phyloP scores from a whole-genome alignment of 2,888 invertebrate species.

The Lithophane leautieri region DNA sequence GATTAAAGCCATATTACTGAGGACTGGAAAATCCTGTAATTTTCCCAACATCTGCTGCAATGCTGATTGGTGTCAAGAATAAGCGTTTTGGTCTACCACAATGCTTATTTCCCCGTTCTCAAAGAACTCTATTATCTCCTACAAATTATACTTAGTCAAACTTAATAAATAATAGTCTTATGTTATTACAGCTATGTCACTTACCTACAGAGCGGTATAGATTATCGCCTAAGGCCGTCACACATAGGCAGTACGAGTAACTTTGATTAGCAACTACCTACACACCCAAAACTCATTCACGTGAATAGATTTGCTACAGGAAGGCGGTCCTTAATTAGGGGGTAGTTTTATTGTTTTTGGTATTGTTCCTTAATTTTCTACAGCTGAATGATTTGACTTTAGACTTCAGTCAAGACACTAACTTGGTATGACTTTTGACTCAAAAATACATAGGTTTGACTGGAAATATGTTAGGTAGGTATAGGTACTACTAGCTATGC shows the following conservation, averaged over 20 bases:
- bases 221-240: constrained; percentile 22
- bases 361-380: not conserved
- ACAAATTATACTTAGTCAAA: constrained; percentile 7
- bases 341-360: not conserved
- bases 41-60: not conserved
- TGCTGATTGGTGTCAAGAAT: not conserved
- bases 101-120: not conserved
- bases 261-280: not conserved
- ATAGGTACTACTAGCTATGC: not conserved
- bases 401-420: not conserved
- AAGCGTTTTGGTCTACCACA: no score
- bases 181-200: constrained; percentile 21
- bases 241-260: not conserved
- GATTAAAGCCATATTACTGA: no score
- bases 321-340: no score
- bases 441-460: not conserved
- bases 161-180: constrained; percentile 29
- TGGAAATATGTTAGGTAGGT: not conserved
- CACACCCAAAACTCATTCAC: not conserved
- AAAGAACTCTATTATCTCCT: not conserved
- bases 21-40: not conserved
- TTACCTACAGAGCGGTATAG: constrained; percentile 1
- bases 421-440: not conserved
- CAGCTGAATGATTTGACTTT: not conserved
- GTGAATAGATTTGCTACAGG: not conserved